Conservation (phyloP, 2,888 invertebrate species). For the Cheiracanthium punctorium region DNA sequence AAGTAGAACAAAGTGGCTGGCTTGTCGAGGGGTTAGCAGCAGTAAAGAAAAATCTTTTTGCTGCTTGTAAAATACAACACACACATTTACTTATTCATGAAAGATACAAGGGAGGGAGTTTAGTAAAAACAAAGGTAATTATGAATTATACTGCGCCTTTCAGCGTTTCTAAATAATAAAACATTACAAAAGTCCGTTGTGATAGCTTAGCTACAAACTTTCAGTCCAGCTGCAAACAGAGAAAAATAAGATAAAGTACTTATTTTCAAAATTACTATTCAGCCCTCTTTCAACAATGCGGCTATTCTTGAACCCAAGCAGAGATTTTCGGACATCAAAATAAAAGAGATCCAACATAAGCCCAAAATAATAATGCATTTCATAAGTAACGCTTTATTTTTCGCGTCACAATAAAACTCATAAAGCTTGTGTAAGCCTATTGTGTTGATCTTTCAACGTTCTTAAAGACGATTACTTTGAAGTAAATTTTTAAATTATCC, state of each 20-base stretch:
- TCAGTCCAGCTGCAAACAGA: conserved; percentile 48
- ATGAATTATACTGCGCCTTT: conserved; percentile 62
- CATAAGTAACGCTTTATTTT: conserved; percentile 21
- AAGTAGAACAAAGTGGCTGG: conserved; percentile 47
- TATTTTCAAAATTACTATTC: conserved; percentile 44
- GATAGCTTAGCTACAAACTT: conserved; percentile 38
- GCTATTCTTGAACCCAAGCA: background rate
- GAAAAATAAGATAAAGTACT: conserved; percentile 30
- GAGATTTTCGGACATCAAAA: conserved; percentile 18
- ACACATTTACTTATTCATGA: conserved; percentile 56
- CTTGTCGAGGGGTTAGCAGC: conserved; percentile 38
- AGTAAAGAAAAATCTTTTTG: conserved; percentile 36
- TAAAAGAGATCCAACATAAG: conserved; percentile 15
- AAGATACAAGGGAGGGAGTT: conserved; percentile 20
- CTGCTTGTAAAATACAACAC: conserved; percentile 35
- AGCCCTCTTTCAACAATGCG: conserved; percentile 18
- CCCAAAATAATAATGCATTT: conserved; percentile 14
- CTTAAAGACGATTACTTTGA: conserved; percentile 9
- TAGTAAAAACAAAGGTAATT: conserved; percentile 62
- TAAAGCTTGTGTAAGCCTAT: conserved; percentile 19
- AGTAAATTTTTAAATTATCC: conserved; percentile 6
- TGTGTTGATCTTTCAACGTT: conserved; percentile 10
- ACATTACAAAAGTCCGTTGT: conserved; percentile 48
- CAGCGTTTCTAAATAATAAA: conserved; percentile 66
- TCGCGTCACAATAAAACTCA: conserved; percentile 4